A percentile compares a stretch with the other conserved stretches of the same genome.
Evolutionary conservation across 2,888 invertebrate genomes (phyloP).

Genomic region (Catocala nupta): DNA sequence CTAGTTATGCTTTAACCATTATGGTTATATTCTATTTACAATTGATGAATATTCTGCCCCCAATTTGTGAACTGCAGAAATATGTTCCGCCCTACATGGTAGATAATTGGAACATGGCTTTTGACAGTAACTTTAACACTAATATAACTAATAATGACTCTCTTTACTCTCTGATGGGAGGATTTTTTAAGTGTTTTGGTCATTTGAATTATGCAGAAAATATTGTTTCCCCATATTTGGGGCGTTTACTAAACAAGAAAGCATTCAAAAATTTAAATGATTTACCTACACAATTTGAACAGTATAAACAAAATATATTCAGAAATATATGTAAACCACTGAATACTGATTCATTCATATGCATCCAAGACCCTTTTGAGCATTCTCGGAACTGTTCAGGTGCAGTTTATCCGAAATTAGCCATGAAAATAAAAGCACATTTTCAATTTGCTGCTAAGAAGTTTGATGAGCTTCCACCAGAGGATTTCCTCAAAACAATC

Average conservation of each 20-base stretch:
- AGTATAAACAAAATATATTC: constrained; percentile 69
- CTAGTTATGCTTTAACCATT: constrained; percentile 90
- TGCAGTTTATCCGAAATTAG: constrained; percentile 56
- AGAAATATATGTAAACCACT: constrained; percentile 57
- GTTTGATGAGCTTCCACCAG: constrained; percentile 44
- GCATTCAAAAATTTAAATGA: constrained; percentile 60
- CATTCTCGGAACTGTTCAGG: constrained; percentile 82
- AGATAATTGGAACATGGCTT: constrained; percentile 89
- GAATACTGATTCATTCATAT: constrained; percentile 70
- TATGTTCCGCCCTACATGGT: constrained; percentile 57
- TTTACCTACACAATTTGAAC: constrained; percentile 63
- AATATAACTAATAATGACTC: constrained; percentile 58
- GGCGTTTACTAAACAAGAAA: constrained; percentile 73
- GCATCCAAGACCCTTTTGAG: constrained; percentile 89
- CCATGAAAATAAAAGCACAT: constrained; percentile 41
- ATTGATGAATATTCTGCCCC: constrained; percentile 86
- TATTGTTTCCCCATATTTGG: constrained; percentile 88
- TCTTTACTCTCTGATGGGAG: constrained; percentile 84
- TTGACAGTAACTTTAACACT: constrained; percentile 63
- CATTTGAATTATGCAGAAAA: constrained; percentile 84
- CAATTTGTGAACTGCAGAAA: constrained; percentile 81
- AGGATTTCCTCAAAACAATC: constrained; percentile 51
- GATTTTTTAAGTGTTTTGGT: constrained; percentile 89
- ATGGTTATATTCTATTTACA: constrained; percentile 92
- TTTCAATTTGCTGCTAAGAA: constrained; percentile 52